phyloP scores from a whole-genome alignment of 2,797 vertebrate species.

The Ammospiza maritima region DNA sequence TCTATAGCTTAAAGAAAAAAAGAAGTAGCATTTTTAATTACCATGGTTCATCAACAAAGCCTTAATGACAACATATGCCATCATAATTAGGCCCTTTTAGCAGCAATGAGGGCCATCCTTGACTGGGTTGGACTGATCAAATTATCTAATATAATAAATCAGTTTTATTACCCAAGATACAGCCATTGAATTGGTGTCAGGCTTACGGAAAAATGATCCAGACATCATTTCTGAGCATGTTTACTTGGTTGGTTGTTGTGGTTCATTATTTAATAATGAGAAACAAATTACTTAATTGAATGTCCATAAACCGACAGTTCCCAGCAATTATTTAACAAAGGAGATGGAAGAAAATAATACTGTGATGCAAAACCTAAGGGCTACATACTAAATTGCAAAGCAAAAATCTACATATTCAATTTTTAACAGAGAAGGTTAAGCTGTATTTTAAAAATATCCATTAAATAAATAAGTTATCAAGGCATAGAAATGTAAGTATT shows the following conservation, averaged over 20 bases:
- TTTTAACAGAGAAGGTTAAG: background rate
- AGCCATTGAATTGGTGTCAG: background rate
- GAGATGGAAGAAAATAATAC: background rate
- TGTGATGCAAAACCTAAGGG: background rate
- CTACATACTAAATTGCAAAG: background rate
- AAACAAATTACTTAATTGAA: constrained; percentile 9
- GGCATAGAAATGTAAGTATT: background rate
- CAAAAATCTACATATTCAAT: background rate
- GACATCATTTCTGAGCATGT: background rate
- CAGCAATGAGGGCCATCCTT: background rate
- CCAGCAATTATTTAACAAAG: background rate
- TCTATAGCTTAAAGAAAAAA: background rate
- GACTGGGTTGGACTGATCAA: background rate
- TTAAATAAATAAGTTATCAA: background rate
- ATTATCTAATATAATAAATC: background rate
- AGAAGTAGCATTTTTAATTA: background rate
- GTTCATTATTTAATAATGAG: constrained; percentile 3
- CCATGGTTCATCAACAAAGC: background rate
- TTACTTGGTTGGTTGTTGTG: background rate
- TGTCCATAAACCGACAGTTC: background rate
- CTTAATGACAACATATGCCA: background rate
- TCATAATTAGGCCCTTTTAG: background rate
- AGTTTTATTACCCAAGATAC: background rate
- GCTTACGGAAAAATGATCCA: background rate
- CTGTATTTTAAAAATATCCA: background rate